These are phyloP conservation scores for Acridotheres tristis DNA, from an alignment of 2,797 vertebrate genomes.

Conservation along the genomic window DNA sequence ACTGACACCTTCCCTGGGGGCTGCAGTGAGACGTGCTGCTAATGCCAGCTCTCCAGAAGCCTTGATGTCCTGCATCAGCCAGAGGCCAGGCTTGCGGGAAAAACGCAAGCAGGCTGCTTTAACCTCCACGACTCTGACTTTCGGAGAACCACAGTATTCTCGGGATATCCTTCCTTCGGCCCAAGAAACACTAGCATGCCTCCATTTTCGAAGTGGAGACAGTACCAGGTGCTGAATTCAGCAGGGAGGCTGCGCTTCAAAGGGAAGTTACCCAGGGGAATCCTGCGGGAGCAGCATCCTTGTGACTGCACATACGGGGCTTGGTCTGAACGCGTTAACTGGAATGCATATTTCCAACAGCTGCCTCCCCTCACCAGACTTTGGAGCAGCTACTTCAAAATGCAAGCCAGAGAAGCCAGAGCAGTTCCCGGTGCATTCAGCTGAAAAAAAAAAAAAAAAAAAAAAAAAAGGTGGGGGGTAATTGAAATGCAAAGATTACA, in stretches of 20 bases:
- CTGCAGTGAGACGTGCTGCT: neutral
- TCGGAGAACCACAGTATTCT: neutral
- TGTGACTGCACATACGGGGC: neutral
- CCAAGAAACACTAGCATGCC: neutral
- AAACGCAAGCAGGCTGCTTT: neutral
- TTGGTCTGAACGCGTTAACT: neutral
- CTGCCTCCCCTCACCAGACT: neutral
- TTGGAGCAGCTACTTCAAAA: neutral
- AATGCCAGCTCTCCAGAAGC: neutral
- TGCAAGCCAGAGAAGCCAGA: neutral
- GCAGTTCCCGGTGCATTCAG: neutral
- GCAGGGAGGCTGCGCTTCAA: neutral
- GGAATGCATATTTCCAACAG: neutral
- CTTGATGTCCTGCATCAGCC: neutral
- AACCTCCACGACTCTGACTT: neutral
- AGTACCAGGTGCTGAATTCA: neutral
- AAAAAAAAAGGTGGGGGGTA: neutral
- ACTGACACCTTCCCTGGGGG: neutral
- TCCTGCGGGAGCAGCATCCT: neutral
- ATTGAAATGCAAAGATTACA: constrained; percentile 7
- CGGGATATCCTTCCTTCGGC: neutral
- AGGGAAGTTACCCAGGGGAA: neutral
- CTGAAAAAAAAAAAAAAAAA: neutral
- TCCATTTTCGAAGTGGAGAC: neutral
- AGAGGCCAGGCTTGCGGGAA: neutral